Base-by-base conservation (phyloP, 2,113 vertebrate species). In the Myotis davidii region DNA sequence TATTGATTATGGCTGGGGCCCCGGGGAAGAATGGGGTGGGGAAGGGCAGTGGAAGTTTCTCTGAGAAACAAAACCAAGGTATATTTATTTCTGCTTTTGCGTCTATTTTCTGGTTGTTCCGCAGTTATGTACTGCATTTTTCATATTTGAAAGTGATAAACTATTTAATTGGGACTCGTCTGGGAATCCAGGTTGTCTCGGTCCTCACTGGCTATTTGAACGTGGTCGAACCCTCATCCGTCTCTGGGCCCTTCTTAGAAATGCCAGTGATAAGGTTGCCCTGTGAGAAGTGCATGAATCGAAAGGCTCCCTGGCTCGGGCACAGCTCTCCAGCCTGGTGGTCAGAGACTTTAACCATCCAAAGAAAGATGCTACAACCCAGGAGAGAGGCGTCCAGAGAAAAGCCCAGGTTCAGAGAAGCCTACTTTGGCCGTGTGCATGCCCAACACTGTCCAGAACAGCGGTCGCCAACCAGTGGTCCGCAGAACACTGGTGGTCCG, bases 1-100 rank as follows among this genome's bases (percentile, higher is more conserved):
- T 97, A 97, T 94, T 96, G 97, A 97, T 97, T 94, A 90, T 89
- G 67, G 90, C 90, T 88, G 48, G n/a, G 69, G 59, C 32, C 29
- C 0, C 1, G 29, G 10, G 37, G 14, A 10, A 76, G 29, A 79
- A 39, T 54, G 14, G 45, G 45, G 34, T 16, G 69, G 69, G 72
- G 67, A 93, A 54, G 14, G 16, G 34, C 3, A 13, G n/a, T 42
- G n/a, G 32, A 77, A 34, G 65, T 72, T 72, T 88, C 70, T 90
- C 67, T 25, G 32, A 72, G 77, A 93, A 87, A 61, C 39, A 83
- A 89, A 94, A 48, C 21, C 17, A 94, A 95, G 76, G 76, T 65
- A 3, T 48, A 32, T 81, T 90, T 77, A 64, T n/a, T 76, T 72
- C 85, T 52, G 54, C 42, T 76, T 56, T 65, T 13, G 45, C 50